Base-by-base conservation (phyloP, 2,888 invertebrate genomes). In the Didymodactylos carnosus region DNA sequence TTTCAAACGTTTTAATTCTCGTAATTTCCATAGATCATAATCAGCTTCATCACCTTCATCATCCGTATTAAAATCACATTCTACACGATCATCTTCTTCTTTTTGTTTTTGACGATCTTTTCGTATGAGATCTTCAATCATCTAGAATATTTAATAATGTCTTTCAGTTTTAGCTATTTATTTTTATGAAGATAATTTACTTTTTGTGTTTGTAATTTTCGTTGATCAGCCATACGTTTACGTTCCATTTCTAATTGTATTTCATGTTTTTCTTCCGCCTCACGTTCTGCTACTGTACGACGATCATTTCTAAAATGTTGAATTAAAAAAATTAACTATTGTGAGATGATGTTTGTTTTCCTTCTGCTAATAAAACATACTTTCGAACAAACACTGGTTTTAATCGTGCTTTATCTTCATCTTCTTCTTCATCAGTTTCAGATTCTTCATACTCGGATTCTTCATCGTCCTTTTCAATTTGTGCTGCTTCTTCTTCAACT, bases 21-120 rank as follows among this genome's bases (percentile, higher is more conserved):
- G 87, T 40, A 97, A 84, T 84, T 99, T 98, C 98, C 98, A 99
- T 0, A 91, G 88, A 83, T 98, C 97, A 80, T 97, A 98, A 80
- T 93, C 94, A 13, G 93, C 87, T 75, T 83, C 83, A 82, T 95
- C 94, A 79, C 94, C 93, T 80, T 95, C 95, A 81, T 94, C 94
- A 29, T 81, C 83, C 0, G 83, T 81, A 77, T 80, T 78, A 7
- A 84, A 76, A 40, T 77, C 78, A 76, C 80, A 72, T n/a, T 43
- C 7, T 69, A 74, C 71, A 41, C 71, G 72, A 23, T 72, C 72
- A n/a, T 71, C 73, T n/a, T 72, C 72, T 43, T 76, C 76, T 62
- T 40, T 53, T 39, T 76, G 75, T 35, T 75, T 25, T 13, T 71
- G 25, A 46, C 25, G 39, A 40, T 76, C 75, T 70, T 62, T 11